Evolutionary conservation across 2,797 vertebrate genomes (phyloP).

Genomic region (Fratercula arctica): DNA sequence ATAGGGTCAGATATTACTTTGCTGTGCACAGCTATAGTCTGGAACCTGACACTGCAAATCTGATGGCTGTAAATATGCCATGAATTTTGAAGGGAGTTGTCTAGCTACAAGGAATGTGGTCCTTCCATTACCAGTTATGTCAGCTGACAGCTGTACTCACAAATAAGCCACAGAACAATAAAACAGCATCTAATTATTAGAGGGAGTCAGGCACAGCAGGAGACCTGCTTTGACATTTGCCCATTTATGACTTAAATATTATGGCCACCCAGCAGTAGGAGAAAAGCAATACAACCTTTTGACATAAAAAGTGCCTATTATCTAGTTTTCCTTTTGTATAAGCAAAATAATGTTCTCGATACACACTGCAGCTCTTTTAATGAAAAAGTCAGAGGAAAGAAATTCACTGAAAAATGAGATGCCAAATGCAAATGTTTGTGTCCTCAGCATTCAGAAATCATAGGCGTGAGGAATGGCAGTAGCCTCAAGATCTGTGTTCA

Average conservation of each 20-base stretch:
- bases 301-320: slow-evolving; percentile 34
- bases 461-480: not conserved
- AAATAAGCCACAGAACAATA: slow-evolving; percentile 19
- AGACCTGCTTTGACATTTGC: slow-evolving; percentile 56
- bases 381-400: slow-evolving; percentile 10
- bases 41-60: not conserved
- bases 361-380: not conserved
- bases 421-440: slow-evolving; percentile 1
- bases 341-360: not conserved
- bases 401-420: slow-evolving; percentile 1
- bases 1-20: not conserved
- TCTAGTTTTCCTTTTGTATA: slow-evolving; percentile 25
- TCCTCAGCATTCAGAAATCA: not conserved
- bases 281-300: not conserved
- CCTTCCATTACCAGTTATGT: slow-evolving; percentile 11
- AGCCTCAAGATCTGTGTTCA: not conserved
- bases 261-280: slow-evolving; percentile 27
- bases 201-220: slow-evolving; percentile 33
- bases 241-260: slow-evolving; percentile 51
- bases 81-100: slow-evolving; percentile 28
- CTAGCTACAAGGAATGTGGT: slow-evolving; percentile 3
- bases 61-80: not conserved
- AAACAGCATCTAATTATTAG: slow-evolving; percentile 37
- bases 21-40: not conserved
- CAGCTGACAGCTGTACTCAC: slow-evolving; percentile 47